Percentiles rank a stretch among this genome's conserved stretches.
phyloP scores from a whole-genome alignment of 1,140 invertebrate species.

The Archivesica marissinica region DNA sequence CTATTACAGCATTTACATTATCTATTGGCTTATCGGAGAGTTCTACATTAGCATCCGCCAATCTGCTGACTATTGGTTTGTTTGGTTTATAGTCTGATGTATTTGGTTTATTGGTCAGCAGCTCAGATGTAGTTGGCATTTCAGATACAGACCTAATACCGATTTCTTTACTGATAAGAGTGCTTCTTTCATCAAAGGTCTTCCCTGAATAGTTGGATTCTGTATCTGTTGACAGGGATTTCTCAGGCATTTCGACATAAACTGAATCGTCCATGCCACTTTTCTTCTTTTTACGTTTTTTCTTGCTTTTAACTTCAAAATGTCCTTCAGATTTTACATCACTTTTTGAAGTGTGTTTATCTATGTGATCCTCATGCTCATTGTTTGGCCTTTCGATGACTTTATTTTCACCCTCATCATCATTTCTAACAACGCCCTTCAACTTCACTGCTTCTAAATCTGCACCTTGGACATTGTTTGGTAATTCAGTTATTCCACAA shows the following conservation, averaged over 20 bases:
- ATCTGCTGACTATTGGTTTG: not conserved
- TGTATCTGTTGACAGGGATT: not conserved
- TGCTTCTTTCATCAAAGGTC: not conserved
- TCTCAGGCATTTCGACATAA: not conserved
- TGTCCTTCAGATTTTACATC: not conserved
- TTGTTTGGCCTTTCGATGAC: too few species aligned
- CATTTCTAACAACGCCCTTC: not conserved
- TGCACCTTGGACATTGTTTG: not conserved
- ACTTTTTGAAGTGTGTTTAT: too few species aligned
- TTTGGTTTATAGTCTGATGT: not conserved
- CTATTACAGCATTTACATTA: not conserved
- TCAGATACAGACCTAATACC: not conserved
- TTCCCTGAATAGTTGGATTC: not conserved
- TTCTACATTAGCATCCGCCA: not conserved
- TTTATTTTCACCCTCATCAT: not conserved
- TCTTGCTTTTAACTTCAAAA: conserved; percentile 32
- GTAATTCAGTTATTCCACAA: not conserved
- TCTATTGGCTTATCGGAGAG: not conserved
- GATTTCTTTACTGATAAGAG: not conserved
- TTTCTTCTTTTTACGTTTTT: conserved; percentile 38
- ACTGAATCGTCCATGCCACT: not conserved
- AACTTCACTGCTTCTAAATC: not conserved
- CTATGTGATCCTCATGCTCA: too few species aligned
- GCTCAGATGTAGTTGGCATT: not conserved
- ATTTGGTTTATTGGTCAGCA: not conserved